Evolutionary conservation across 2,113 vertebrate species (phyloP).

Genomic region (Dipodomys merriami): DNA sequence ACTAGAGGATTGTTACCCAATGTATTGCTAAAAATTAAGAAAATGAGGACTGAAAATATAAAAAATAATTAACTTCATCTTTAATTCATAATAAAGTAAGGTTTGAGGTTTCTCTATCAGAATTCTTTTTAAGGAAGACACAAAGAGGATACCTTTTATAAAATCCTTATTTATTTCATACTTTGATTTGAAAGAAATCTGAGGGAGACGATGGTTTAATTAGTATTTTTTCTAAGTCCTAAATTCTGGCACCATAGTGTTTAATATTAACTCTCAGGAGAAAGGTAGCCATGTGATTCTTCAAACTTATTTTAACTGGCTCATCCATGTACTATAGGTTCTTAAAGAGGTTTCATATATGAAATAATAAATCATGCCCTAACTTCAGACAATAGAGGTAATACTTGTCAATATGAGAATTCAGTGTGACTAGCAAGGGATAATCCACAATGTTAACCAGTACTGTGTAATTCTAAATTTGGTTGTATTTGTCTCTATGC

Average conservation of each 20-base stretch:
- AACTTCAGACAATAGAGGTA: background rate
- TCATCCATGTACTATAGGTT: fast-evolving
- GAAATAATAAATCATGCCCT: background rate
- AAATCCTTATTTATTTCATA: background rate
- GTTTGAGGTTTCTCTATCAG: background rate
- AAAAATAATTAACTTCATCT: background rate
- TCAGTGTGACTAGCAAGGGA: background rate
- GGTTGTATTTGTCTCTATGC: background rate
- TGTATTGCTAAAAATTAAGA: background rate
- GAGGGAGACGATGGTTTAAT: background rate
- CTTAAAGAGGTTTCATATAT: background rate
- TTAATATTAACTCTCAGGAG: background rate
- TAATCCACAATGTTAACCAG: background rate
- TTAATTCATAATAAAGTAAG: background rate
- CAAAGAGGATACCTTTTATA: background rate
- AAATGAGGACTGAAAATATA: background rate
- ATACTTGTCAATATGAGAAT: background rate
- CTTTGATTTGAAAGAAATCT: background rate
- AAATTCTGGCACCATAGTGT: background rate
- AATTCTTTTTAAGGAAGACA: background rate
- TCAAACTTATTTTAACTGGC: background rate
- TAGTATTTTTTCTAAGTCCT: background rate
- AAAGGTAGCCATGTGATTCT: background rate
- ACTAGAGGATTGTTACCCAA: background rate
- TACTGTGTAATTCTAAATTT: background rate